Evolutionary conservation across 2,888 invertebrate genomes (phyloP), one percentile per base, ranked within the genome.

Genomic region (Aelia acuminata): DNA sequence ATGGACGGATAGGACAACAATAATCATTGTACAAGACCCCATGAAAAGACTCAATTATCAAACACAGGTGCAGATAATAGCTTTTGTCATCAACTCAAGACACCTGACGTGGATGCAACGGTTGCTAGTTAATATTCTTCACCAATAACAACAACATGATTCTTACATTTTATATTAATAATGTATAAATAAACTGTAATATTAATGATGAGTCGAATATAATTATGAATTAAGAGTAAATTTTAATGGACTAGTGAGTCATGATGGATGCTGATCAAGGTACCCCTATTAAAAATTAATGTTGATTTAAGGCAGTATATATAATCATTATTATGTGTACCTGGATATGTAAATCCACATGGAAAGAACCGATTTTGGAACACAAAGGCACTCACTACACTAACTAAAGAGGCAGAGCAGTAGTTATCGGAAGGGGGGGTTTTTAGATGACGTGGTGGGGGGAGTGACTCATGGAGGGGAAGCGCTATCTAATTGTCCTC

Each of bases 331-430:
- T n/a, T n/a, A 70, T 70, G 43, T 80, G n/a, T 80, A 80, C 80
- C 80, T 80, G 80, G n/a, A 43, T 80, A n/a, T 80, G 80, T 80
- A 80, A 80, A 80, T 80, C 80, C 80, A 80, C 80, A 80, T 80
- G 3, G 43, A 80, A 80, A 13, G 80, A 47, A 39, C 43, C 80
- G 43, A 80, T 80, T 80, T 80, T 80, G 43, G 80, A 13, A 43
- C 80, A 80, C 80, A 80, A 80, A 80, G 22, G 80, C 80, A 80
- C 80, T 80, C n/a, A n/a, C n/a, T n/a, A n/a, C n/a, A n/a, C n/a
- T n/a, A 11, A 80, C 80, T 80, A 85, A 35, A 35, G 15, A 53
- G 53, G 20, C 49, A 53, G 85, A 57, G 49, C 49, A 50, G 53
- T 50, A 85, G 85, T 53, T 50, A 85, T 50, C 39, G 85, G 35